Evolutionary conservation across 1,140 invertebrate genomes (phyloP).

Genomic region (Apis laboriosa): DNA sequence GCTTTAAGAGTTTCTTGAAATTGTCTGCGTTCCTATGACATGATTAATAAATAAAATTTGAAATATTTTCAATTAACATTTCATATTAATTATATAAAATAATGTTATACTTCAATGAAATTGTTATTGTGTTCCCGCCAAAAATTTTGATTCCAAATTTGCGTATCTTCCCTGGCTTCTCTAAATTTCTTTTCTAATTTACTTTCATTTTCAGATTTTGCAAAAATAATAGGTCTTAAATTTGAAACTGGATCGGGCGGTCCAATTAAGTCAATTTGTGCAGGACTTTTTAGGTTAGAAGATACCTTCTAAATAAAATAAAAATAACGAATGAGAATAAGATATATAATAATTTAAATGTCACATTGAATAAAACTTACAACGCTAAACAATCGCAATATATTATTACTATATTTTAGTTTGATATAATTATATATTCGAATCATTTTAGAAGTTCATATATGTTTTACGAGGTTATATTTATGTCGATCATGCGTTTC

Average conservation of each 20-base stretch:
- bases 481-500: background rate
- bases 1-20: constrained; percentile 83
- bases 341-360: background rate
- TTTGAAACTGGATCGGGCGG: constrained; percentile 90
- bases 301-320: constrained; percentile 11
- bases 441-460: constrained; percentile 2
- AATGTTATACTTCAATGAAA: constrained; percentile 82
- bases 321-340: background rate
- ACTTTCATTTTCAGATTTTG: constrained; percentile 84
- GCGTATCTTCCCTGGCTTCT: constrained; percentile 84
- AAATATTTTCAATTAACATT: background rate
- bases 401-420: background rate
- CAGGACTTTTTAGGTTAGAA: constrained; percentile 37
- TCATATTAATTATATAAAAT: background rate
- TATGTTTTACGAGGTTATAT: background rate
- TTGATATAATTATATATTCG: constrained; percentile 1
- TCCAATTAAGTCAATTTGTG: constrained; percentile 82
- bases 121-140: constrained; percentile 89
- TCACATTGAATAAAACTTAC: constrained; percentile 13
- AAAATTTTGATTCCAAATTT: constrained; percentile 91
- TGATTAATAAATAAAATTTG: background rate
- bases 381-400: background rate
- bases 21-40: constrained; percentile 85
- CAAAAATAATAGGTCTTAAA: constrained; percentile 86
- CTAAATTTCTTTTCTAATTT: constrained; percentile 84